A percentile compares a stretch with the other conserved stretches of the same genome.
Conservation (phyloP, 2,888 invertebrate genomes). For the Apoda limacodes region DNA sequence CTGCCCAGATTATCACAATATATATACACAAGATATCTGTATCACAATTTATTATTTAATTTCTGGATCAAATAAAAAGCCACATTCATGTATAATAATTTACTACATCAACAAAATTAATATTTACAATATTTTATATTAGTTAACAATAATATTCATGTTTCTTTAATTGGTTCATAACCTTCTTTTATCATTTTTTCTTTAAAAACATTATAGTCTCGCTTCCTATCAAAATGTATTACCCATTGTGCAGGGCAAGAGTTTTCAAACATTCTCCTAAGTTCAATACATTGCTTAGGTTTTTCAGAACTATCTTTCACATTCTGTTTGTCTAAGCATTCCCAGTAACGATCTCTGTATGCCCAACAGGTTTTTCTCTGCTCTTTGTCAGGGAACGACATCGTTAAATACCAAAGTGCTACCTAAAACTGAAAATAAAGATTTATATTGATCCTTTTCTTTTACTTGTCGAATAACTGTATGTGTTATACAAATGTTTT, state of each 20-base stretch:
- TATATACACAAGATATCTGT: no score
- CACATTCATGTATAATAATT: slow-evolving; percentile 34
- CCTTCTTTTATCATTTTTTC: slow-evolving; percentile 88
- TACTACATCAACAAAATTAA: slow-evolving; percentile 56
- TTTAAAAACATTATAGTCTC: slow-evolving; percentile 89
- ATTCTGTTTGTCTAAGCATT: slow-evolving; percentile 81
- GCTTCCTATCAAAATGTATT: slow-evolving; percentile 92
- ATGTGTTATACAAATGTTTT: no score
- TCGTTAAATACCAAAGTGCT: no score
- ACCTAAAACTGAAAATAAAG: slow-evolving; percentile 46
- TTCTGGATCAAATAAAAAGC: slow-evolving; percentile 22
- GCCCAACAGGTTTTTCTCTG: slow-evolving; percentile 87
- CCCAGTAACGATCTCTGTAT: slow-evolving; percentile 89
- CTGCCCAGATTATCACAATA: no score
- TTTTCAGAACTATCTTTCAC: slow-evolving; percentile 68
- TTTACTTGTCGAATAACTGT: no score
- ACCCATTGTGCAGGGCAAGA: slow-evolving; percentile 90
- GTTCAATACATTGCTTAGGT: slow-evolving; percentile 72
- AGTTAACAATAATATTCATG: slow-evolving; percentile 30
- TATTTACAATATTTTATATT: slow-evolving; percentile 44
- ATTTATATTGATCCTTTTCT: no score
- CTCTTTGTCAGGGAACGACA: slow-evolving; percentile 87
- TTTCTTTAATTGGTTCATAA: slow-evolving; percentile 80
- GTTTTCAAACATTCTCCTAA: slow-evolving; percentile 80
- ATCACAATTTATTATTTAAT: no score